Evolutionary conservation across 2,797 vertebrate genomes (phyloP).

Genomic region (Spinus pinus): DNA sequence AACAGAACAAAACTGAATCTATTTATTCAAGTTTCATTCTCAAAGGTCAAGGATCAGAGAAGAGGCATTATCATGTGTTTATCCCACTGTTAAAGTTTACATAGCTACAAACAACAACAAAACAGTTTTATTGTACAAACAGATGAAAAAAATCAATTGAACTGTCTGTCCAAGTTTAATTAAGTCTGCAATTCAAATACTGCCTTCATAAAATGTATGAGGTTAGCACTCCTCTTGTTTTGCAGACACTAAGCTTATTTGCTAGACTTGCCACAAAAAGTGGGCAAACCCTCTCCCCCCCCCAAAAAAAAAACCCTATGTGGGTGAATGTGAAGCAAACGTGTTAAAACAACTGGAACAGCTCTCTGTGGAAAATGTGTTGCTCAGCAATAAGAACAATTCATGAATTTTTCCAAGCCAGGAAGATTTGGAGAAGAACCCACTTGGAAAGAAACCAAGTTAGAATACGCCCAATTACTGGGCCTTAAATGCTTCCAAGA

Average conservation of each 20-base stretch:
- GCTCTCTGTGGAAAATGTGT: slow-evolving; percentile 13
- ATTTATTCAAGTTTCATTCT: background rate
- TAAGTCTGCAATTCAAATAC: background rate
- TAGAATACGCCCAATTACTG: slow-evolving; percentile 37
- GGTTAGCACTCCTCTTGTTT: background rate
- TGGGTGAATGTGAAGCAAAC: background rate
- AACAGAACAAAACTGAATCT: background rate
- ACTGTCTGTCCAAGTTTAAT: background rate
- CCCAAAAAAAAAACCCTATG: too few species aligned
- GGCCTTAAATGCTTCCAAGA: slow-evolving; percentile 37
- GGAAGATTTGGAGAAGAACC: slow-evolving; percentile 35
- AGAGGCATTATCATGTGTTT: background rate
- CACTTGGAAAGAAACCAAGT: slow-evolving; percentile 22
- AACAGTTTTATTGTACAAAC: background rate
- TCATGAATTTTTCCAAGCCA: slow-evolving; percentile 54
- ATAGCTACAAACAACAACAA: background rate
- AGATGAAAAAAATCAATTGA: background rate
- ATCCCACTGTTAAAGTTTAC: background rate
- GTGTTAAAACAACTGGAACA: slow-evolving; percentile 23
- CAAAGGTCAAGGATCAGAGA: background rate
- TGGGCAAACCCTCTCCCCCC: background rate
- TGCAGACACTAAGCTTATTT: background rate
- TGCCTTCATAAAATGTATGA: background rate
- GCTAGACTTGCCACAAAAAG: background rate
- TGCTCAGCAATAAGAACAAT: slow-evolving; percentile 47